Percentiles rank a stretch among this genome's conserved stretches.
These are phyloP conservation scores for Ramphastos sulfuratus DNA, from an alignment of 2,113 vertebrate genomes.

Conservation along the genomic window DNA sequence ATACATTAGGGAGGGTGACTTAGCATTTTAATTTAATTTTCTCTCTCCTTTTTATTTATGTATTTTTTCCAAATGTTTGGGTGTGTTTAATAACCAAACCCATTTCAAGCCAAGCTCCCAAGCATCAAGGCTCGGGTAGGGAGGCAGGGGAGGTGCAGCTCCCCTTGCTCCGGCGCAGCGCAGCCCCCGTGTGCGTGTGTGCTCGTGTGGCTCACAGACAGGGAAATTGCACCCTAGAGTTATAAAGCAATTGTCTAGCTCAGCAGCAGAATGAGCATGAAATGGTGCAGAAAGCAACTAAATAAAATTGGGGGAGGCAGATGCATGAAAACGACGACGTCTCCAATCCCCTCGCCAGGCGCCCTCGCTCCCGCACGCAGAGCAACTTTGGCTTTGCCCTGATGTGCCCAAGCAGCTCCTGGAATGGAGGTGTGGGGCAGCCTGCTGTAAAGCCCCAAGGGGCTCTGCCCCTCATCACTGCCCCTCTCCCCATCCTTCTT, in stretches of 20 bases:
- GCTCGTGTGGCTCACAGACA: conserved; percentile 68
- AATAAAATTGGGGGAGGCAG: conserved; percentile 62
- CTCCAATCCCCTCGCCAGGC: not conserved
- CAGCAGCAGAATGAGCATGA: conserved; percentile 74
- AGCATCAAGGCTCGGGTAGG: not conserved
- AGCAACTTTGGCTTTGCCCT: conserved; percentile 52
- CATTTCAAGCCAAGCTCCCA: not conserved
- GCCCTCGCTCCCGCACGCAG: not conserved
- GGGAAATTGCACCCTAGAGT: conserved; percentile 77
- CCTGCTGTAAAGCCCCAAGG: not conserved
- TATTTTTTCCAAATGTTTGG: no score
- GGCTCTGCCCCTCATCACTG: no score
- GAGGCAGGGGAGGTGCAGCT: not conserved
- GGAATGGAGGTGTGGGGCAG: not conserved
- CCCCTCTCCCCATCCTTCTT: no score
- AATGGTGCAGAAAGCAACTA: conserved; percentile 77
- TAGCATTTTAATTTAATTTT: conserved; percentile 6
- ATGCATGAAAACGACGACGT: conserved; percentile 55
- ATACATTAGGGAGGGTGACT: not conserved
- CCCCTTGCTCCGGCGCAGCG: not conserved
- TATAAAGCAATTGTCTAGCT: conserved; percentile 77
- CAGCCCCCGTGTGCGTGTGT: conserved; percentile 13
- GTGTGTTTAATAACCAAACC: not conserved
- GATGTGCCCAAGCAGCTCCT: not conserved
- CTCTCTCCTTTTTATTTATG: not conserved